Conservation (phyloP, 2,797 vertebrate species). For the Jordanella pulchra region DNA sequence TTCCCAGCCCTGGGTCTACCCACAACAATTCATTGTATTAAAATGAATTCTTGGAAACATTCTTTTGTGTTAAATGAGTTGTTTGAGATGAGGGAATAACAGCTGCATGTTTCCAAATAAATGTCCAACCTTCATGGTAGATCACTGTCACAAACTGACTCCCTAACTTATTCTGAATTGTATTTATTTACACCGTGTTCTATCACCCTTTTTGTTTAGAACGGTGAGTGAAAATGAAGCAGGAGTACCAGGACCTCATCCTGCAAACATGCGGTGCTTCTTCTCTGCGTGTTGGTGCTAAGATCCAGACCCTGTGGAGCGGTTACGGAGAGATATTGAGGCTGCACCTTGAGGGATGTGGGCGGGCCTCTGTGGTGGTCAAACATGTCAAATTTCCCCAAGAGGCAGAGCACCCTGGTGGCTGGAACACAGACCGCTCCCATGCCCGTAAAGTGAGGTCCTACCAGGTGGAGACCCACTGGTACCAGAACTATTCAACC, state of each 20-base stretch:
- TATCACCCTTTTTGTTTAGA: background rate
- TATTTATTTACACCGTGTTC: background rate
- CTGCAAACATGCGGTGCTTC: slow-evolving; percentile 72
- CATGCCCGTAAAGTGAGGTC: slow-evolving; percentile 80
- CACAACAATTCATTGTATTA: too few relatives aligned
- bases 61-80: too few relatives aligned
- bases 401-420: slow-evolving; percentile 58
- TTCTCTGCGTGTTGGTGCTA: slow-evolving; percentile 61
- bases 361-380: slow-evolving; percentile 74
- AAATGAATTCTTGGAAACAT: too few relatives aligned
- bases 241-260: slow-evolving; percentile 73
- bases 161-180: background rate
- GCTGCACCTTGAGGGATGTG: slow-evolving; percentile 73
- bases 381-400: slow-evolving; percentile 79
- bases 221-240: slow-evolving; percentile 69
- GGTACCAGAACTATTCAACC: slow-evolving; percentile 81
- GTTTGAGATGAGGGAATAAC: too few relatives aligned
- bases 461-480: slow-evolving; percentile 81
- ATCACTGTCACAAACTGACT: too few relatives aligned
- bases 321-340: slow-evolving; percentile 80
- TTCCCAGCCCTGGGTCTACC: too few relatives aligned
- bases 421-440: slow-evolving; percentile 73
- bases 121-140: too few relatives aligned
- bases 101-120: too few relatives aligned
- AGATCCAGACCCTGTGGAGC: slow-evolving; percentile 81